Conservation (phyloP, 2,888 invertebrate species). For the Prenolepis imparis region DNA sequence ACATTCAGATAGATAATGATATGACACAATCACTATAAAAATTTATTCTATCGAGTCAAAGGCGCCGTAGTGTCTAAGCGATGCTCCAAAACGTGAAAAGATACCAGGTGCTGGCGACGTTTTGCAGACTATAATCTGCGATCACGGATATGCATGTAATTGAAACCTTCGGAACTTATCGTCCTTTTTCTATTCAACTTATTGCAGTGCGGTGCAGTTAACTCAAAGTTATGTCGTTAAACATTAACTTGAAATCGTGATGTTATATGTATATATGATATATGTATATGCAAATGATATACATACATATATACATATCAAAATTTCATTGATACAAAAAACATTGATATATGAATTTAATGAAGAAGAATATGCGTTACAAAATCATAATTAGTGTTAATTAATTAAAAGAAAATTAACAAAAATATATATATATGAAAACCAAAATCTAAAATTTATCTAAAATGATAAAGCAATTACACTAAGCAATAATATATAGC, state of each 20-base stretch:
- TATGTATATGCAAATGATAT: no score
- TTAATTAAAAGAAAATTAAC: neutral
- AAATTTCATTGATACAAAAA: neutral
- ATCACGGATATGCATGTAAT: slow-evolving; percentile 37
- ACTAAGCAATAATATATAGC: neutral
- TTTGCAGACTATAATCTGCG: slow-evolving; percentile 40
- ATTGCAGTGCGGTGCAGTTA: neutral
- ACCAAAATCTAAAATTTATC: neutral
- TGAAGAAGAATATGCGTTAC: neutral
- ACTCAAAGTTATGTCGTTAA: neutral
- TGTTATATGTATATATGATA: neutral
- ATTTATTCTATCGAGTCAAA: neutral
- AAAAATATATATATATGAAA: neutral
- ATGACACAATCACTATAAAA: neutral
- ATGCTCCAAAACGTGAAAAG: slow-evolving; percentile 47
- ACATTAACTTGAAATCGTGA: neutral
- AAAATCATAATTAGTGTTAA: neutral
- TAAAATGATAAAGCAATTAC: neutral
- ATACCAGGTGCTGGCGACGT: slow-evolving; percentile 41
- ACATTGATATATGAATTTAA: neutral
- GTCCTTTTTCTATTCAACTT: slow-evolving; percentile 5
- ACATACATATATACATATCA: neutral
- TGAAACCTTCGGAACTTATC: slow-evolving; percentile 13
- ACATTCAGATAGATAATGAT: neutral
- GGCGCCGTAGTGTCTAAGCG: slow-evolving; percentile 19